Conservation (phyloP, 2,113 vertebrate species). For the Etheostoma cragini region DNA sequence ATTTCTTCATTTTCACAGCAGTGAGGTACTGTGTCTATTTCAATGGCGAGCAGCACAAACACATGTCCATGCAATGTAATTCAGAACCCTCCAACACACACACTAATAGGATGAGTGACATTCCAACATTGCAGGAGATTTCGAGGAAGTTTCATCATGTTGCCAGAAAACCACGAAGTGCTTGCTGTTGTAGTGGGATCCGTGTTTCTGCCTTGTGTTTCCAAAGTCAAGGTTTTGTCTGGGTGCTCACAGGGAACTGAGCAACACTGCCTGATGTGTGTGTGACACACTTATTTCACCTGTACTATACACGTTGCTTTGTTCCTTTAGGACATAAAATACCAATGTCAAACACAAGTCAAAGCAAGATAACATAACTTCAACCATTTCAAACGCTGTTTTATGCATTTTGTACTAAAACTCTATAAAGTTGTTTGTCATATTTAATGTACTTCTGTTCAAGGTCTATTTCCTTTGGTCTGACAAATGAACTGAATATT, state of each 20-base stretch:
- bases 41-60: slow-evolving; percentile 7
- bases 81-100: not conserved
- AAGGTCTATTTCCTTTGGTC: not conserved
- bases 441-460: too few relatives aligned
- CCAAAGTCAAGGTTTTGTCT: slow-evolving; percentile 48
- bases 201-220: slow-evolving; percentile 31
- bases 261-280: slow-evolving; percentile 22
- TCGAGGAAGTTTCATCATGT: slow-evolving; percentile 78
- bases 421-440: not conserved
- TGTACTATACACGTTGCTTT: not conserved
- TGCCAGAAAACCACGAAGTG: slow-evolving; percentile 24
- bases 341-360: slow-evolving; percentile 10
- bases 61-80: not conserved
- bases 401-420: not conserved
- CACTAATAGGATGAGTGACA: slow-evolving; percentile 24
- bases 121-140: slow-evolving; percentile 69
- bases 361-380: not conserved
- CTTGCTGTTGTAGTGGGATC: slow-evolving; percentile 15
- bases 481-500: not conserved
- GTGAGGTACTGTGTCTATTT: not conserved
- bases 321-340: not conserved
- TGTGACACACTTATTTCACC: slow-evolving; percentile 17
- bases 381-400: not conserved
- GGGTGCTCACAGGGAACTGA: slow-evolving; percentile 1
- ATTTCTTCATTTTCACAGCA: not conserved